Conservation (phyloP, 2,113 vertebrate genomes). For the Gambusia affinis region DNA sequence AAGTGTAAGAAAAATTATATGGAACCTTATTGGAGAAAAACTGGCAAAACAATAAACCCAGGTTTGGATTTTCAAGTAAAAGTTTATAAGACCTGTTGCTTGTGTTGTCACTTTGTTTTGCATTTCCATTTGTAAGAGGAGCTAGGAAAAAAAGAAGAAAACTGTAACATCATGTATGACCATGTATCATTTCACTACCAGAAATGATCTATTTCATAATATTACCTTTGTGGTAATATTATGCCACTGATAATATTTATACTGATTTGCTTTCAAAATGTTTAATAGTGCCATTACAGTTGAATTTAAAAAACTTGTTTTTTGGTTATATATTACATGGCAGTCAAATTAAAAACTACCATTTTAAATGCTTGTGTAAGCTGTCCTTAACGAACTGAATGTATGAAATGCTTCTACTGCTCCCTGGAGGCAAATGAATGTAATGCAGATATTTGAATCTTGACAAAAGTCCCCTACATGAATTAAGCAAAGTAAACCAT, state of each 20-base stretch:
- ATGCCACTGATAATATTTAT: background rate
- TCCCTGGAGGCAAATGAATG: background rate
- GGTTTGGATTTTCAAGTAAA: background rate
- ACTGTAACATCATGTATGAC: background rate
- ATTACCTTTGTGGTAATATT: no score
- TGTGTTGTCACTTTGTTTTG: constrained; percentile 77
- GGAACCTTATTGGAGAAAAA: background rate
- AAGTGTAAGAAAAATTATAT: background rate
- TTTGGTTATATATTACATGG: background rate
- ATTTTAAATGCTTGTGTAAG: background rate
- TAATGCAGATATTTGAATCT: background rate
- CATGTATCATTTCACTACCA: background rate
- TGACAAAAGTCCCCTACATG: background rate
- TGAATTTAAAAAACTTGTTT: background rate
- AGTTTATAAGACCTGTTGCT: constrained; percentile 61
- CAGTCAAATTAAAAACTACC: background rate
- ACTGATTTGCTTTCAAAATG: background rate
- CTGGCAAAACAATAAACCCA: background rate
- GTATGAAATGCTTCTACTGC: background rate
- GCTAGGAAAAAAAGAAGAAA: constrained; percentile 61
- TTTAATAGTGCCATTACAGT: background rate
- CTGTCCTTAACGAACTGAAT: background rate
- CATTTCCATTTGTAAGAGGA: constrained; percentile 80
- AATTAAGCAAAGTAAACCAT: background rate
- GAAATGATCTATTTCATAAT: no score